Conservation (phyloP, 1,140 invertebrate genomes). For the Drosophila dunni region DNA sequence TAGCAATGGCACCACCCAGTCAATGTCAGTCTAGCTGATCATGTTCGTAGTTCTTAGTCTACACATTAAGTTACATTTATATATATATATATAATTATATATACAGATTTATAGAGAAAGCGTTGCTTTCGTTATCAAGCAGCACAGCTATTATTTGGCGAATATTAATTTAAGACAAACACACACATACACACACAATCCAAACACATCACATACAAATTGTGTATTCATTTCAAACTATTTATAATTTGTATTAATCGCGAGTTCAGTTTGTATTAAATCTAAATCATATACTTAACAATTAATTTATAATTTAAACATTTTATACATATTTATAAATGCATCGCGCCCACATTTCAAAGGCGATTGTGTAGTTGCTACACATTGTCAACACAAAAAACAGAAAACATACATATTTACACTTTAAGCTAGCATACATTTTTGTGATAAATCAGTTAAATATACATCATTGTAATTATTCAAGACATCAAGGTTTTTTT, state of each 20-base stretch:
- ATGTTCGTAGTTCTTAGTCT: slow-evolving; percentile 60
- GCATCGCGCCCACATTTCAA: slow-evolving; percentile 27
- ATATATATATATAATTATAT: slow-evolving; percentile 19
- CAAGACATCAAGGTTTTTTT: neutral
- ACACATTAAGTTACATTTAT: slow-evolving; percentile 40
- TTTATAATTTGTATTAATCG: slow-evolving; percentile 54
- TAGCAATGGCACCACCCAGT: slow-evolving; percentile 50
- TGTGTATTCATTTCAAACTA: slow-evolving; percentile 18
- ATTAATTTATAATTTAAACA: slow-evolving; percentile 56
- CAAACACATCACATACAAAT: slow-evolving; percentile 11
- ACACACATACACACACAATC: slow-evolving; percentile 4
- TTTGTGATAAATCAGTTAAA: slow-evolving; percentile 79
- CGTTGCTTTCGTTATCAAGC: slow-evolving; percentile 36
- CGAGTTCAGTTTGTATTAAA: slow-evolving; percentile 27
- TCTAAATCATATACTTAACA: slow-evolving; percentile 54
- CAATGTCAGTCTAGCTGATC: slow-evolving; percentile 66
- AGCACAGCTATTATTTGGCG: slow-evolving; percentile 65
- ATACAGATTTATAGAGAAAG: slow-evolving; percentile 14
- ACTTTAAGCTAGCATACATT: slow-evolving; percentile 72
- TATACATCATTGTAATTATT: slow-evolving; percentile 39
- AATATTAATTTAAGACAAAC: slow-evolving; percentile 68
- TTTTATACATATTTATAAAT: slow-evolving; percentile 31
- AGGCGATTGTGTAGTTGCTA: slow-evolving; percentile 22
- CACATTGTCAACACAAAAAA: slow-evolving; percentile 31
- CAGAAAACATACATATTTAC: slow-evolving; percentile 46